These are phyloP conservation scores for Mesocentrotus franciscanus DNA, from an alignment of 53 echinoderm and acorn worm genomes.

Conservation along the genomic window DNA sequence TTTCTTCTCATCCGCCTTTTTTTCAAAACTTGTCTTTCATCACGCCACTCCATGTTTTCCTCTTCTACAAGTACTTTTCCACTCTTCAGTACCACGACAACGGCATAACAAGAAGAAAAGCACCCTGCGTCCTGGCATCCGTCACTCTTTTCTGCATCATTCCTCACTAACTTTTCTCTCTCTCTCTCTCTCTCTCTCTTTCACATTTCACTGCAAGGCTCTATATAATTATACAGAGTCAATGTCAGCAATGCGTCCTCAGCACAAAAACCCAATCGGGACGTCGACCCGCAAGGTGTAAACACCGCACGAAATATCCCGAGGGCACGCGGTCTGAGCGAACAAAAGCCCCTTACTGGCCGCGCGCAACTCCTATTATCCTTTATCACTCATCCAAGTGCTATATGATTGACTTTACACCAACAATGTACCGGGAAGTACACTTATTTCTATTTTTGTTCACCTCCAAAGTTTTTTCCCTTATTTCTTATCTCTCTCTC, in stretches of 20 bases:
- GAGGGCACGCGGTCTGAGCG: conserved; percentile 53
- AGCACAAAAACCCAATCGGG: conserved; percentile 52
- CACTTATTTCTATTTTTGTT: background rate
- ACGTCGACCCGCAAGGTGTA: conserved; percentile 52
- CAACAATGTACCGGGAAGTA: conserved; percentile 48
- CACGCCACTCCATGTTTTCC: background rate
- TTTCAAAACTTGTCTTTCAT: conserved; percentile 38
- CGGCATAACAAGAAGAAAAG: conserved; percentile 27
- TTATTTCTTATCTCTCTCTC: background rate
- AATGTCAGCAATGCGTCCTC: conserved; percentile 22
- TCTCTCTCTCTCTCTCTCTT: background rate
- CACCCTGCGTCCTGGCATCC: background rate
- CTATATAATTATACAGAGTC: background rate
- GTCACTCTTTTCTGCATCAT: conserved; percentile 1
- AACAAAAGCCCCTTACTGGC: conserved; percentile 63
- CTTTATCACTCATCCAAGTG: conserved; percentile 34
- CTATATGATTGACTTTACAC: conserved; percentile 56
- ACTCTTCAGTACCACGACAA: background rate
- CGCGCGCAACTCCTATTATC: conserved; percentile 61
- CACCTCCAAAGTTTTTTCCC: background rate
- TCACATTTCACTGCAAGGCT: background rate
- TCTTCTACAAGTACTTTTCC: background rate
- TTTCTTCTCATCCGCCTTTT: conserved; percentile 9
- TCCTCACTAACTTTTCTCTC: background rate
- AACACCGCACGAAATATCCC: conserved; percentile 63